Evolutionary conservation across 2,113 vertebrate species (phyloP).

Genomic region (Myxocyprinus asiaticus): DNA sequence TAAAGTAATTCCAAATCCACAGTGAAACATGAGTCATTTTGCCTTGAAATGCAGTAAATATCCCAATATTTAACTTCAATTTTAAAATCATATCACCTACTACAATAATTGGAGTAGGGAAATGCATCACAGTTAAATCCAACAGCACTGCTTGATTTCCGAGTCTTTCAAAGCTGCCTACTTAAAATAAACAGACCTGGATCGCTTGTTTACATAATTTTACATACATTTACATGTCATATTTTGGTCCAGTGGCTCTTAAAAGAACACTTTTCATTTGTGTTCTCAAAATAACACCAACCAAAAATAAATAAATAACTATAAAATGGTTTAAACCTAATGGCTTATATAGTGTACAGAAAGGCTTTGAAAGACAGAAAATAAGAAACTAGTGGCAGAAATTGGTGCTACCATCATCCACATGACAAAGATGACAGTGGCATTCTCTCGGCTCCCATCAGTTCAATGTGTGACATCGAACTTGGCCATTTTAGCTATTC

Average conservation of each 20-base stretch:
- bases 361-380: neutral
- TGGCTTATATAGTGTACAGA: neutral
- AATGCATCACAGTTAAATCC: neutral
- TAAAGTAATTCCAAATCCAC: too few species aligned
- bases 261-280: neutral
- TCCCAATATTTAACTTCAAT: too few species aligned
- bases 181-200: neutral
- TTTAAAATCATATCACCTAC: too few species aligned
- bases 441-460: conserved; percentile 18
- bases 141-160: too few species aligned
- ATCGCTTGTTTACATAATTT: conserved; percentile 10
- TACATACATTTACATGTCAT: conserved; percentile 27
- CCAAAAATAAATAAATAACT: conserved; percentile 5
- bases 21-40: too few species aligned
- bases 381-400: neutral
- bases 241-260: conserved; percentile 10
- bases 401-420: neutral
- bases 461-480: conserved; percentile 31
- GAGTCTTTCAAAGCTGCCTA: neutral
- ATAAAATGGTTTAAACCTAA: neutral
- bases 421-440: conserved; percentile 8
- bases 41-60: too few species aligned
- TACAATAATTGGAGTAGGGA: neutral
- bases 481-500: conserved; percentile 32
- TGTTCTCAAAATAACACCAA: neutral